Percentiles rank a stretch among this genome's conserved stretches.
These are phyloP conservation scores for Ptilonorhynchus violaceus DNA, from an alignment of 2,113 vertebrate species.

Conservation along the genomic window DNA sequence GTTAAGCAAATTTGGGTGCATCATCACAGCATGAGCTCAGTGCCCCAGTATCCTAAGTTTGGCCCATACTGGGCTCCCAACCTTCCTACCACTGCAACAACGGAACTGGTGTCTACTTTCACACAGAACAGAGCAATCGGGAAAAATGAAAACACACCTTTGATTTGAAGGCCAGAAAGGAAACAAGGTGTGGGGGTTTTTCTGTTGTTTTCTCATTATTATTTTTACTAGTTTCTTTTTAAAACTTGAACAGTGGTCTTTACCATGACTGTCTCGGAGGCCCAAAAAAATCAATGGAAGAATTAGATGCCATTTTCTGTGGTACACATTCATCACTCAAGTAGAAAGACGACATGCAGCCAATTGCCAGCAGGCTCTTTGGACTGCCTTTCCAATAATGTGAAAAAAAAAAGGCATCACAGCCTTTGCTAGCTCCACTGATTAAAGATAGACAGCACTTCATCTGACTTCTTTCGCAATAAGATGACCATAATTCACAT, in stretches of 20 bases:
- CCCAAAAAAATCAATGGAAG: not conserved
- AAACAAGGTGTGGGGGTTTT: not conserved
- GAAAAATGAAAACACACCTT: accelerated
- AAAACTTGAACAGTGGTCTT: not conserved
- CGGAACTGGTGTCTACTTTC: not conserved
- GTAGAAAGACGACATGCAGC: not conserved
- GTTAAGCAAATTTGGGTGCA: not conserved
- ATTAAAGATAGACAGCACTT: not conserved
- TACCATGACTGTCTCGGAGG: not conserved
- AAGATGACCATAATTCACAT: conserved; percentile 32
- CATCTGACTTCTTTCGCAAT: not conserved
- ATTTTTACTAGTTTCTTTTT: not conserved
- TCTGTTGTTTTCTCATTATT: not conserved
- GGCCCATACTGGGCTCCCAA: not conserved
- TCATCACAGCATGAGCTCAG: not conserved
- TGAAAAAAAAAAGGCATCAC: not conserved
- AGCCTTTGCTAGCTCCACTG: not conserved
- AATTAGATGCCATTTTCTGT: not conserved
- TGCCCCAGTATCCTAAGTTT: not conserved
- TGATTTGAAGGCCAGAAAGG: not conserved
- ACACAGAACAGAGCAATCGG: not conserved
- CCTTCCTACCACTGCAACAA: not conserved
- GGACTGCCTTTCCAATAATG: not conserved
- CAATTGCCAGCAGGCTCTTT: not conserved
- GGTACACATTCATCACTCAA: not conserved